These are phyloP conservation scores for Bostrychus sinensis DNA, from an alignment of 2,113 vertebrate genomes.

Conservation along the genomic window DNA sequence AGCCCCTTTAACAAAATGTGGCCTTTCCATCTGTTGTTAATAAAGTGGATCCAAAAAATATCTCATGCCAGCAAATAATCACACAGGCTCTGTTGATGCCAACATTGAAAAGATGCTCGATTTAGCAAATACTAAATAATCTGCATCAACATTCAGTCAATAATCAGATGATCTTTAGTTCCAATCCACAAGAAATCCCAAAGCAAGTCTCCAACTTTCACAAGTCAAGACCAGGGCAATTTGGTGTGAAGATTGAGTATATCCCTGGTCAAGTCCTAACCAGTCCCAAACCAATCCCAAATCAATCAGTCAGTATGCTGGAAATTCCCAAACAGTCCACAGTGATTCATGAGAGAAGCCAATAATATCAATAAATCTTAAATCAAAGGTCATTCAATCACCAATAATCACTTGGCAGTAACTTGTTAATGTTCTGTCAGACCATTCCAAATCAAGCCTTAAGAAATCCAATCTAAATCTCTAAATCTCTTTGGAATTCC, in stretches of 20 bases:
- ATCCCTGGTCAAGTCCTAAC: not conserved
- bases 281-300: not conserved
- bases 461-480: too few relatives aligned
- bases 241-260: not conserved
- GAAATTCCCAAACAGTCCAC: not conserved
- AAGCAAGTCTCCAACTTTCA: not conserved
- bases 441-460: too few relatives aligned
- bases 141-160: constrained; percentile 17
- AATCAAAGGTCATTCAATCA: not conserved
- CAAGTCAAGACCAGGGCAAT: not conserved
- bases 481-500: too few relatives aligned
- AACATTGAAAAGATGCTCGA: constrained; percentile 21
- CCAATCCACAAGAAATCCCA: not conserved
- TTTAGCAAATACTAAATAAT: constrained; percentile 50
- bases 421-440: too few relatives aligned
- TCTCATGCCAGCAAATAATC: constrained; percentile 43
- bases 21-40: constrained; percentile 43
- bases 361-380: not conserved
- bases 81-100: constrained; percentile 17
- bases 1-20: constrained; percentile 49
- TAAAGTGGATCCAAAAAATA: constrained; percentile 49
- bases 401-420: too few relatives aligned
- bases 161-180: not conserved
- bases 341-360: not conserved
- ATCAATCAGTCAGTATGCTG: not conserved